Evolutionary conservation across 2,888 invertebrate genomes (phyloP).

Genomic region (Drosophila tripunctata): DNA sequence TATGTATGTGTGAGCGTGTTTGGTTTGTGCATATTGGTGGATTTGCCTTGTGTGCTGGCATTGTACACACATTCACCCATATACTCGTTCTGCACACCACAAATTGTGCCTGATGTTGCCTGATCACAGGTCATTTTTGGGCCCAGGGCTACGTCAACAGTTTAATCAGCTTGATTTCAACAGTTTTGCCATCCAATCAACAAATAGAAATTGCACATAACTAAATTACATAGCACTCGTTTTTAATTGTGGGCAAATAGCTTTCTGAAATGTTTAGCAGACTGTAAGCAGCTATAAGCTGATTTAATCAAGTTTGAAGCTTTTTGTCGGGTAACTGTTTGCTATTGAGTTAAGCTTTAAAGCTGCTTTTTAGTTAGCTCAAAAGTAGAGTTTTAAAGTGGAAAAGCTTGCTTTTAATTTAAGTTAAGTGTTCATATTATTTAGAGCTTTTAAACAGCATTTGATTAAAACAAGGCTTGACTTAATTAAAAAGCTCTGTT

Average conservation of each 20-base stretch:
- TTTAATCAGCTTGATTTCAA: conserved; percentile 16
- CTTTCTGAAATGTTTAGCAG: background rate
- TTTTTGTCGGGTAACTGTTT: no score
- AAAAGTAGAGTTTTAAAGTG: no score
- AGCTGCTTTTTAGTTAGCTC: no score
- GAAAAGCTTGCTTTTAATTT: no score
- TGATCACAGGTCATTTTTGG: background rate
- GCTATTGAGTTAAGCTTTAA: no score
- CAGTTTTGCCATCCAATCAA: background rate
- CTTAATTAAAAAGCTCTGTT: no score
- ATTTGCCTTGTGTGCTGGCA: conserved; percentile 2
- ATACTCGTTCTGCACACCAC: background rate
- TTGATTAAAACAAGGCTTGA: no score
- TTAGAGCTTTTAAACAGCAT: no score
- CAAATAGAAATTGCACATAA: background rate
- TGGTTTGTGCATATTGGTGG: background rate
- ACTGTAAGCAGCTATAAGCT: background rate
- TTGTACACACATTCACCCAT: background rate
- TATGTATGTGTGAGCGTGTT: conserved; percentile 3
- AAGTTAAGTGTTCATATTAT: no score
- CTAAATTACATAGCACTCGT: background rate
- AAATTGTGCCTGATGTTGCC: conserved; percentile 3
- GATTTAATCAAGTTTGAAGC: background rate
- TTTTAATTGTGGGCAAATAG: conserved; percentile 1
- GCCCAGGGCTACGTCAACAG: conserved; percentile 19